Evolutionary conservation across 2,888 invertebrate species (phyloP), one percentile per base, ranked within the genome.

Genomic region (Leucophenga maculata): DNA sequence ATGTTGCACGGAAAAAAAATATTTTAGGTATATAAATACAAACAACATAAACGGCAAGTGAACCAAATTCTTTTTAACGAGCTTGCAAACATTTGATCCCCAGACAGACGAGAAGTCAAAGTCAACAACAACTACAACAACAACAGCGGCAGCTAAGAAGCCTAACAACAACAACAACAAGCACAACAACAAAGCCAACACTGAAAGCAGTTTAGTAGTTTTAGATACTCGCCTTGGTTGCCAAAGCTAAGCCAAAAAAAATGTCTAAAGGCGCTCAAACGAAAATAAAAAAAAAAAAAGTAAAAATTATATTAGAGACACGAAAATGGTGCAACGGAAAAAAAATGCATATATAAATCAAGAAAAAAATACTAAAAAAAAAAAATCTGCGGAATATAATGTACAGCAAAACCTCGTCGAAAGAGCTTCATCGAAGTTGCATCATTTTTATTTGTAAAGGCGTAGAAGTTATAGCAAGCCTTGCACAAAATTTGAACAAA

Each of bases 31-130:
- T 39, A 39, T 11, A 39, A 8, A 39, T 11, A 39, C 3, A 18
- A 3, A 52, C 50, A 31, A 32, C n/a, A 65, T 44, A 50, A 81
- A 77, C 78, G 78, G 75, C 78, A 82, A 82, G 80, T 81, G 78
- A 78, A 80, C 82, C 82, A 80, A 83, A 84, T 83, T 82, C 78
- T 80, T 82, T 83, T 84, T 82, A 84, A 83, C 82, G 80, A 83
- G 82, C 81, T 83, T 76, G 83, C 77, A 78, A 82, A 77, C 82
- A 82, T 82, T 80, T 80, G 80, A 82, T 78, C 80, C 76, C 55
- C 55, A 65, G 62, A 62, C 68, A 50, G 59, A 67, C 46, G 39
- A 32, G 52, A 65, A 64, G 60, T 60, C 60, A 60, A 60, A 65
- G 54, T 52, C 32, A 22, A 39, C 54, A 39, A n/a, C 20, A 44